Evolutionary conservation across 2,113 vertebrate species (phyloP), one percentile per base, ranked within the genome.

Genomic region (Helogale parvula): DNA sequence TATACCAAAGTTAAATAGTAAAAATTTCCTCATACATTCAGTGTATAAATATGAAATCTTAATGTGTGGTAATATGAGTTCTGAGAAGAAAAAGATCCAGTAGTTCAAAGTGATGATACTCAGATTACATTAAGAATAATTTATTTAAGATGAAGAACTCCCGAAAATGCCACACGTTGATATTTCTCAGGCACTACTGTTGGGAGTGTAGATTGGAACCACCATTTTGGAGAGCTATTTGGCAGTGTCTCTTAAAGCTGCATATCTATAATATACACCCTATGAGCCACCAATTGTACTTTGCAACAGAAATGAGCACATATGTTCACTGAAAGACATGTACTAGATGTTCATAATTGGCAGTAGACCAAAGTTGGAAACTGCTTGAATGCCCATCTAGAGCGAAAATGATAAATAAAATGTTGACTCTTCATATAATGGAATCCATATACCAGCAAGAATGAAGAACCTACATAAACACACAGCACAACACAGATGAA

Each of bases 101-200:
- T 80, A 31, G 65, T 88, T 90, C 27, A 93, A 77, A 95, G 93
- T 41, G 29, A 52, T 83, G 60, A 35, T 84, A 50, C 57, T 81
- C 41, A 85, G 13, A 1, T 96, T 85, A 69, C 69, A 68, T 52
- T 68, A 68, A 92, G 41, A 77, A 69, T 80, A 54, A 38, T 82
- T 92, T 76, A 80, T 88, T 57, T 94, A 95, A 84, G 77, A 81
- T 52, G 3, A 77, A 90, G 88, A 65, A 45, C n/a, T 50, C 14
- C 25, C 33, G 63, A 60, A 68, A 90, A 74, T 35, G 82, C 10
- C 41, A 57, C 90, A 16, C 47, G 1, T 60, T 27, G 25, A 3
- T 94, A 68, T 80, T 94, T 88, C 84, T 66, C 57, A 89, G 68
- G 29, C 9, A 72, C 15, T 66, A 25, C 50, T 88, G 2, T 23